Base-by-base conservation (phyloP, 1,140 invertebrate genomes). In the Venustaconcha ellipsiformis region DNA sequence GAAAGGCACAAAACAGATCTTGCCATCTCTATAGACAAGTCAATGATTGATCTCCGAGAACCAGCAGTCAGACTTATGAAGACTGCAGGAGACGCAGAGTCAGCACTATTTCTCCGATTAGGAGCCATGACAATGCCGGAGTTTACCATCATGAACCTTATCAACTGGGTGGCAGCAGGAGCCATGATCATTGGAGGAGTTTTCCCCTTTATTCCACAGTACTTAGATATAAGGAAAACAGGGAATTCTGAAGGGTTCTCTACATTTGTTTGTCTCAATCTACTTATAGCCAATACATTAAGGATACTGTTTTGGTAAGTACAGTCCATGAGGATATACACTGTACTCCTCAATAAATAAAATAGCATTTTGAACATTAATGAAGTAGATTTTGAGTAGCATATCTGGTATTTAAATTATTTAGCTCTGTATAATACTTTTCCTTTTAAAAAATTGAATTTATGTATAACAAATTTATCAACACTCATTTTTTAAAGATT, bases 281-380 rank as follows among this genome's bases (percentile, higher is more conserved):
- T 99, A 26, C 92, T 99, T 56, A 93, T 99, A 87, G 98, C 98
- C 59, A 99, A 99, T 88, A 98, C 96, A 71, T 92, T 99, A 66
- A 93, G 98, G 83, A 99, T 99, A 88, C 91, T 98, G 73, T 99
- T 99, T 92, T 99, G 98, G 98, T 99, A 92, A 92, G 93, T 92
- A n/a, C 37, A 48, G 0, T 48, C 37, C 11, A 48, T 48, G 37
- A 48, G 6, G 37, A 48, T 48, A 48, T 48, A 23, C 23, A 23
- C 23, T 23, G 23, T 23, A 48, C 11, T 48, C 37, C 37, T 8
- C 6, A 48, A 11, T 48, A 48, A 48, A 48, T 48, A 48, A 48
- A 48, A 48, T 8, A 48, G 37, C 37, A 8, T 48, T 48, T 48
- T 48, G 5, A 48, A 48, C 11, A 48, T 48, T 48, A 11, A 6